Base-by-base conservation (phyloP, 2,888 invertebrate genomes). In the Saturnia japonica region DNA sequence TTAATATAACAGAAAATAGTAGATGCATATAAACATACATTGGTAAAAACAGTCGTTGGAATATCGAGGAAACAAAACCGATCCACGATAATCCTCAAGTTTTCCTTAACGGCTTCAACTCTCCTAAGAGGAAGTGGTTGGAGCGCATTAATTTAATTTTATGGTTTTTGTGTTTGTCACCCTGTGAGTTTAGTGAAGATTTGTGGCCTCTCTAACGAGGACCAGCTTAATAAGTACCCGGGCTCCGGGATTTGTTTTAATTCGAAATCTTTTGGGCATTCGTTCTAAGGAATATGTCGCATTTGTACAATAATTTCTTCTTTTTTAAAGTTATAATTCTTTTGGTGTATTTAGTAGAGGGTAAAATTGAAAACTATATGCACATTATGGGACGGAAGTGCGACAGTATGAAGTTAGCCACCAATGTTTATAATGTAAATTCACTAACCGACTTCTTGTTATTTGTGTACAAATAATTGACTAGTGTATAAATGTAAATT, bases 141-240 rank as follows among this genome's bases (percentile, higher is more conserved):
- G 80, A 85, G 82, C 82, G 85, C 94, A 94, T 94, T 94, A 92
- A 94, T 94, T 94, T 94, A 93, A 91, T 94, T 93, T 94, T 88
- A 94, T 94, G 93, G 94, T 91, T 93, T 92, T 91, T 94, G 94
- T 90, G 91, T 93, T 91, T 94, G 94, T 94, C 94, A 94, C 90
- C 87, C 84, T 77, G 87, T 87, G 85, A 88, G 89, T 84, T 86
- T 80, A 80, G 82, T 79, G 78, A 81, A 92, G 94, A 94, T 94
- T 94, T 94, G 93, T 94, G 83, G 77, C 81, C 82, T 81, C 87
- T 86, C 81, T 91, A 91, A 91, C 90, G 88, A 91, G 88, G 83
- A 82, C 72, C 68, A 82, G 82, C 80, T 87, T 90, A 91, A 88
- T 89, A 90, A 89, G 87, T 81, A 72, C 75, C 72, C 40, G 51